Percentiles rank a stretch among this genome's conserved stretches.
phyloP scores from a whole-genome alignment of 2,113 vertebrate genomes.

The Lipophrys pholis region DNA sequence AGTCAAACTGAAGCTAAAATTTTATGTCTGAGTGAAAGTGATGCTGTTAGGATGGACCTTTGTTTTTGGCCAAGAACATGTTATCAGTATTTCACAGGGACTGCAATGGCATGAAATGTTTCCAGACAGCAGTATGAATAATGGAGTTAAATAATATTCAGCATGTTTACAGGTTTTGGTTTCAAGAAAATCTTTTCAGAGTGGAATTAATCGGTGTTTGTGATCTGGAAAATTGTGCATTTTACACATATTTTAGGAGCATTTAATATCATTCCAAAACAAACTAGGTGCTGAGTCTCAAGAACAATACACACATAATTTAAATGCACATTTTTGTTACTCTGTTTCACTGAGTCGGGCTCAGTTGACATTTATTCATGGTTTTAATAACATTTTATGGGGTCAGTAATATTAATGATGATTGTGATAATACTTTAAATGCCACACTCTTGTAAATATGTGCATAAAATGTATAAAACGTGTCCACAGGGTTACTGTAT shows the following conservation, averaged over 20 bases:
- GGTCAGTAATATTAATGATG: neutral
- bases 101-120: too few species aligned
- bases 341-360: neutral
- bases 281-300: neutral
- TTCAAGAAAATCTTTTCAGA: too few species aligned
- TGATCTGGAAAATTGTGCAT: neutral
- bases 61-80: too few species aligned
- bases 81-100: too few species aligned
- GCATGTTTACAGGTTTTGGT: too few species aligned
- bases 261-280: neutral
- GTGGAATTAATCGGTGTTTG: too few species aligned
- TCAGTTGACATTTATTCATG: neutral
- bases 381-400: neutral
- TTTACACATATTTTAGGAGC: neutral
- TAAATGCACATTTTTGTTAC: neutral
- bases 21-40: too few species aligned
- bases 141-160: too few species aligned
- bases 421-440: constrained; percentile 40
- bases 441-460: constrained; percentile 46
- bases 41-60: too few species aligned
- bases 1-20: too few species aligned
- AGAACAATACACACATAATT: neutral
- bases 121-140: too few species aligned
- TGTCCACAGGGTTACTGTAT: constrained; percentile 32
- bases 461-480: constrained; percentile 43